A percentile compares a stretch with the other conserved stretches of the same genome.
These are phyloP conservation scores for Syngnathus rostellatus DNA, from an alignment of 2,797 vertebrate genomes.

Conservation along the genomic window DNA sequence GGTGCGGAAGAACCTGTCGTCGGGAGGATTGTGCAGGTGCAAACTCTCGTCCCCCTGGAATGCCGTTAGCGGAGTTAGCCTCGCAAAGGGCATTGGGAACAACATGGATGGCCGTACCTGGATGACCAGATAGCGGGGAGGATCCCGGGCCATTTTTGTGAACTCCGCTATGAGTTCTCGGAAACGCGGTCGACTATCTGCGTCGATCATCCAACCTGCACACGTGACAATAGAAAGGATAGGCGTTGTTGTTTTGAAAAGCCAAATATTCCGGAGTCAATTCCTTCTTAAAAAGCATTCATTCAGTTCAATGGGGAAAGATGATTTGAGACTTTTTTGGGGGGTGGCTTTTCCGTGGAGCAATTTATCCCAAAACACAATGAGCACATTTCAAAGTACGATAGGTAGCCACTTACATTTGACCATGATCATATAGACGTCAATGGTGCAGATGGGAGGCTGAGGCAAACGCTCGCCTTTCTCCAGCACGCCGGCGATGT, in stretches of 20 bases:
- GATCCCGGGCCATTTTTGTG: constrained; percentile 97
- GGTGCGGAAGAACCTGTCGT: constrained; percentile 81
- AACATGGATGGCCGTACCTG: constrained; percentile 69
- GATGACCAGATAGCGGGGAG: constrained; percentile 92
- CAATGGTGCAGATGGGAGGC: constrained; percentile 95
- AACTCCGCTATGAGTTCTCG: constrained; percentile 90
- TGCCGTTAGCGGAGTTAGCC: neutral
- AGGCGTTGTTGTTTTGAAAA: no score
- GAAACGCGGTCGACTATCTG: constrained; percentile 91
- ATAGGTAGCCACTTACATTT: constrained; percentile 78
- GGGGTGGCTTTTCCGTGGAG: neutral
- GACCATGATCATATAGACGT: constrained; percentile 99
- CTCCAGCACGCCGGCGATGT: constrained; percentile 87
- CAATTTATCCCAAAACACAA: neutral
- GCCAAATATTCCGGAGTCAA: no score
- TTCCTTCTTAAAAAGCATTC: neutral
- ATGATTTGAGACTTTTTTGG: neutral
- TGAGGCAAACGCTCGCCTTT: constrained; percentile 96
- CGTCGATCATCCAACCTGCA: constrained; percentile 98
- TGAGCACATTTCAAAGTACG: neutral
- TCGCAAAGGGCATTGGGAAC: neutral
- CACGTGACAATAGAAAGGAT: constrained; percentile 3
- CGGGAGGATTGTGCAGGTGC: constrained; percentile 85
- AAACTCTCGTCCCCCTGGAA: constrained; percentile 88
- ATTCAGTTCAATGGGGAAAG: neutral